phyloP scores from a whole-genome alignment of 2,113 vertebrate species.

The Apteryx mantelli region DNA sequence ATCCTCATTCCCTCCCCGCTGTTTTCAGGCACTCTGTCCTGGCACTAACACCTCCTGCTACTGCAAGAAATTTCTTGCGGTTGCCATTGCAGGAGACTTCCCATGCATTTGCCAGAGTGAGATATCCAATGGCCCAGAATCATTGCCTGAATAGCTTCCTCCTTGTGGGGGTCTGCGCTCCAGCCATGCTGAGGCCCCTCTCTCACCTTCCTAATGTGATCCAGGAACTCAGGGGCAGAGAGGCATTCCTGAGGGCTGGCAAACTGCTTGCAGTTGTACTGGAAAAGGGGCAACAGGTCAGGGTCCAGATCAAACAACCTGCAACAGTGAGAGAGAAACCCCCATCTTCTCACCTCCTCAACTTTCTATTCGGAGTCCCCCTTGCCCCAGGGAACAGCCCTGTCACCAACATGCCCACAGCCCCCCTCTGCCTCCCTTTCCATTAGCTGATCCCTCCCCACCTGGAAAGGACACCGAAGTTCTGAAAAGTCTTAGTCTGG shows the following conservation, averaged over 20 bases:
- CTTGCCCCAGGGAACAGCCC: not conserved
- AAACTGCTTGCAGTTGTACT: conserved; percentile 87
- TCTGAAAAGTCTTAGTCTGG: not conserved
- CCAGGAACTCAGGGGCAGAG: conserved; percentile 89
- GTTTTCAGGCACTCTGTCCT: not conserved
- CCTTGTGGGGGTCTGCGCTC: not conserved
- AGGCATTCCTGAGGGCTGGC: conserved; percentile 88
- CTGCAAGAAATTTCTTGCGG: not conserved
- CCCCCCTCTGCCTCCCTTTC: not conserved
- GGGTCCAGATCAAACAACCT: conserved; percentile 95
- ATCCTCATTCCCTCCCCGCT: not conserved
- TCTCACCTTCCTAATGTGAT: conserved; percentile 94
- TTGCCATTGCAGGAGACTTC: not conserved
- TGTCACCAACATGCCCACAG: not conserved
- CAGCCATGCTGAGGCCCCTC: not conserved
- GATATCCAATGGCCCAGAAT: not conserved
- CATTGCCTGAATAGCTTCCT: not conserved
- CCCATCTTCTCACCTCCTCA: not conserved
- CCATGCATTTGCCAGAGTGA: rapidly evolving
- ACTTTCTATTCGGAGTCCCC: not conserved
- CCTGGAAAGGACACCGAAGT: not conserved
- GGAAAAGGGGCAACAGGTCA: conserved; percentile 87
- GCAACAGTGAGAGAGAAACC: not conserved
- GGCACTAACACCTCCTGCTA: not conserved
- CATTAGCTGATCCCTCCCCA: not conserved